These are phyloP conservation scores for Callipepla californica DNA, from an alignment of 2,113 vertebrate genomes.

Conservation along the genomic window DNA sequence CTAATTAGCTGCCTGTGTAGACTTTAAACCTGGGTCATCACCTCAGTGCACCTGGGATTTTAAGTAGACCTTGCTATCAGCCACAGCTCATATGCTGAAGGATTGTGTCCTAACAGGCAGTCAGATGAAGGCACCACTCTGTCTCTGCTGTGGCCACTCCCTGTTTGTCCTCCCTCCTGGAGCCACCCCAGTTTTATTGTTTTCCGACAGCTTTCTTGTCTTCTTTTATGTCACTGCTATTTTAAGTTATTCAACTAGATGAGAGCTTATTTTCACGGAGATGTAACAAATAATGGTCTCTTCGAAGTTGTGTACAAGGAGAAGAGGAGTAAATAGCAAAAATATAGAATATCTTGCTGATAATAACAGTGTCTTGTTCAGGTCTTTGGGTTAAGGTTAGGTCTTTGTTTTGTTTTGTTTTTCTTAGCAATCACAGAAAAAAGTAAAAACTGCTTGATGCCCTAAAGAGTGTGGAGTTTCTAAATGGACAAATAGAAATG, in stretches of 20 bases:
- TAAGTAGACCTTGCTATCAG: not conserved
- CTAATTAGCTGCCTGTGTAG: not conserved
- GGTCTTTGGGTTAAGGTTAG: not conserved
- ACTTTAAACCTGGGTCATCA: not conserved
- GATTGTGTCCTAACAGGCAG: not conserved
- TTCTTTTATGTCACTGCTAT: not conserved
- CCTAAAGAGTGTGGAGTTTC: not conserved
- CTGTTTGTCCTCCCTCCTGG: fast-evolving
- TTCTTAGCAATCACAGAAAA: not conserved
- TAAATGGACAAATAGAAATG: not conserved
- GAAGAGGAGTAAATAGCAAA: not conserved
- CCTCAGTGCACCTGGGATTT: not conserved
- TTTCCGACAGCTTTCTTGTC: not conserved
- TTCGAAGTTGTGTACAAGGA: not conserved
- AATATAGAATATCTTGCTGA: not conserved
- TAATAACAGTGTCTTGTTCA: not conserved
- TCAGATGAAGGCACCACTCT: not conserved
- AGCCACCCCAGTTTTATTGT: not conserved
- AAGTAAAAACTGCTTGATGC: not conserved
- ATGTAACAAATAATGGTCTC: not conserved
- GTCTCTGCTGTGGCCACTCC: not conserved
- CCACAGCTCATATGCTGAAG: not conserved
- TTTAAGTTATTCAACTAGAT: not conserved
- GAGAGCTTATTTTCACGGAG: not conserved
- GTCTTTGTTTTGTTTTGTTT: not conserved